Base-by-base conservation (phyloP, 2,888 invertebrate genomes). In the Callinectes sapidus region DNA sequence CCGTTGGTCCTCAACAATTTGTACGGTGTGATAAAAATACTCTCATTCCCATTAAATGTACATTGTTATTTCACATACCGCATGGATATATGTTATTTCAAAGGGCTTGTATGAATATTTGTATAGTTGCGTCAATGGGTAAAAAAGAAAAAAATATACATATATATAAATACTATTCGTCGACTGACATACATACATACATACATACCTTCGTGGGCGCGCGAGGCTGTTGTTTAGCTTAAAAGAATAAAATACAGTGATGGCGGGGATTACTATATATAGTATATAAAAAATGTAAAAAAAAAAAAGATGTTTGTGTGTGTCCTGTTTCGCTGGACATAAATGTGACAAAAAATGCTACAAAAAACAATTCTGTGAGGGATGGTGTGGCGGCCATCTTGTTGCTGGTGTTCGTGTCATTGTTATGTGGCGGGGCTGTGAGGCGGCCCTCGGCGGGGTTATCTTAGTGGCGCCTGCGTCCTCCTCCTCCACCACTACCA, bases 11-110 rank as follows among this genome's bases (percentile, higher is more conserved):
- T 81, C 71, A 86, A 77, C 71, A 87, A 87, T 91, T 91, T 91
- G 71, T 91, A 91, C 42, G 87, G 91, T 91, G 91, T 91, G 91
- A 91, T 91, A 91, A 71, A 81, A 89, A 89, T 89, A 89, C 89
- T 91, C 91, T 91, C 91, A 91, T 91, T 91, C 91, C 86, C 91
- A 91, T 91, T 91, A 91, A 87, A 91, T 91, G 91, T 91, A 91
- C 87, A 91, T 91, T 91, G 91, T 91, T 91, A 91, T 87, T 91
- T 91, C 91, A 91, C 91, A 87, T 61, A 91, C 91, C 91, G 91
- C 91, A 91, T 91, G 91, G 71, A 87, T 92, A 92, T 92, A 92
- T 89, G 89, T 85, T 89, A 88, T 61, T 48, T 92, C 88, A 81
- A 86, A 89, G 89, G 89, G 89, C 92, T 92, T 92, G 89, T 89